A percentile compares a stretch with the other conserved stretches of the same genome.
These are phyloP conservation scores for Artemia sp. DNA, from an alignment of 2,888 invertebrate genomes.

Conservation along the genomic window DNA sequence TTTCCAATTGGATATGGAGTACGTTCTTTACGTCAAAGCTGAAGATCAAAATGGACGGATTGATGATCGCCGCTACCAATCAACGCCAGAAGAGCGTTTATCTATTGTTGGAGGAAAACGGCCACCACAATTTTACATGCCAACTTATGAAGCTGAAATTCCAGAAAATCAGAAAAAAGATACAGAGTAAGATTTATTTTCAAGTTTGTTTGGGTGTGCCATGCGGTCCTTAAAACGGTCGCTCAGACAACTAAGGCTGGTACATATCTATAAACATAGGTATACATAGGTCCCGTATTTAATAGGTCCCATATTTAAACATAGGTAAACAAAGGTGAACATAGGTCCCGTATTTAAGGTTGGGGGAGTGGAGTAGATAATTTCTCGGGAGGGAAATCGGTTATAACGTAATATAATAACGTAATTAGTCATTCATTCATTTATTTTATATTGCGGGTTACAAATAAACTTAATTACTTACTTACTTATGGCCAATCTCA, in stretches of 20 bases:
- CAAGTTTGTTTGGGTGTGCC: slow-evolving; percentile 11
- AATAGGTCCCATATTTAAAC: too few relatives aligned
- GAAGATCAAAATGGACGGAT: slow-evolving; percentile 86
- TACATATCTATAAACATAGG: neutral
- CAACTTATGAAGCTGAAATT: slow-evolving; percentile 83
- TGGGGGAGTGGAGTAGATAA: too few relatives aligned
- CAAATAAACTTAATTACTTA: too few relatives aligned
- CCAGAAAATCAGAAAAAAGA: slow-evolving; percentile 93
- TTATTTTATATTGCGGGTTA: too few relatives aligned
- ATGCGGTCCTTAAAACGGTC: neutral
- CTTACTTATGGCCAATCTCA: too few relatives aligned
- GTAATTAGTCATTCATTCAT: too few relatives aligned
- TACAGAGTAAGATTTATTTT: slow-evolving; percentile 58
- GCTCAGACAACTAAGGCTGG: neutral
- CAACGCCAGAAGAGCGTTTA: slow-evolving; percentile 73
- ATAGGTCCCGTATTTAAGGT: too few relatives aligned
- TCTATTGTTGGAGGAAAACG: slow-evolving; percentile 94
- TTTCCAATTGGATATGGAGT: slow-evolving; percentile 88
- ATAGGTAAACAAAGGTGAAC: too few relatives aligned
- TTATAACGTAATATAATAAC: too few relatives aligned
- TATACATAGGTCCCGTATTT: too few relatives aligned
- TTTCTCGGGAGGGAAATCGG: too few relatives aligned
- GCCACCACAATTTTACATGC: slow-evolving; percentile 92
- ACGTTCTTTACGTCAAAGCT: slow-evolving; percentile 85
- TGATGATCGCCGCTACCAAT: slow-evolving; percentile 74